Percentiles rank a stretch among this genome's conserved stretches.
These are phyloP conservation scores for Xiphophorus birchmanni DNA, from an alignment of 2,797 vertebrate species.

Conservation along the genomic window DNA sequence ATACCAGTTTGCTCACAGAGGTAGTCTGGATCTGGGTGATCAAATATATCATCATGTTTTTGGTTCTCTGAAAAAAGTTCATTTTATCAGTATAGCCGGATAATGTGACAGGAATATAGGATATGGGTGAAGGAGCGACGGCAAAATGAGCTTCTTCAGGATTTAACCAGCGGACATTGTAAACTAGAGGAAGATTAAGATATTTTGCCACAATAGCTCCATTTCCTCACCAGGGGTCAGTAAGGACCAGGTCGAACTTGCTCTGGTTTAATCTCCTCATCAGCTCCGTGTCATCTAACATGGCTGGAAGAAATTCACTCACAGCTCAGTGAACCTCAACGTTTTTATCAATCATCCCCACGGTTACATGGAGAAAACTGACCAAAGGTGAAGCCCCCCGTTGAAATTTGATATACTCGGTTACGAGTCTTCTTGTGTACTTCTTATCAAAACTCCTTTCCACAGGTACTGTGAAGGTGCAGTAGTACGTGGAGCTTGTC, in stretches of 20 bases:
- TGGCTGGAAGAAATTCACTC: conserved; percentile 14
- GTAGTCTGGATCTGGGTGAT: neutral
- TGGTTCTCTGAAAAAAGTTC: conserved; percentile 54
- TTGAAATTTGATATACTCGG: neutral
- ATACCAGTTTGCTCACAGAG: neutral
- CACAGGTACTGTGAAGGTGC: conserved; percentile 7
- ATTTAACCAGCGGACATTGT: conserved; percentile 59
- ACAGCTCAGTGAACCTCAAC: conserved; percentile 10
- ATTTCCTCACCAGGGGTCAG: conserved; percentile 53
- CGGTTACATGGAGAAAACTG: neutral
- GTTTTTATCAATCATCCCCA: neutral
- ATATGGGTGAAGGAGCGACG: conserved; percentile 60
- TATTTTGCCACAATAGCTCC: conserved; percentile 62
- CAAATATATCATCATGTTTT: conserved; percentile 24
- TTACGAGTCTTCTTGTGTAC: neutral
- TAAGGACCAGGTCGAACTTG: conserved; percentile 56
- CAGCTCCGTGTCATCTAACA: conserved; percentile 39
- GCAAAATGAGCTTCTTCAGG: conserved; percentile 42
- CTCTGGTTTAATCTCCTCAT: conserved; percentile 36
- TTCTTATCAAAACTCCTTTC: conserved; percentile 38
- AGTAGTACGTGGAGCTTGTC: conserved; percentile 36
- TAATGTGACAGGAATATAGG: conserved; percentile 55
- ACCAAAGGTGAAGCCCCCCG: conserved; percentile 20
- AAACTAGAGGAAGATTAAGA: conserved; percentile 61
- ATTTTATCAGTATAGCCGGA: conserved; percentile 48